Conservation (phyloP, 1,140 invertebrate species). For the Nasonia longicornis region DNA sequence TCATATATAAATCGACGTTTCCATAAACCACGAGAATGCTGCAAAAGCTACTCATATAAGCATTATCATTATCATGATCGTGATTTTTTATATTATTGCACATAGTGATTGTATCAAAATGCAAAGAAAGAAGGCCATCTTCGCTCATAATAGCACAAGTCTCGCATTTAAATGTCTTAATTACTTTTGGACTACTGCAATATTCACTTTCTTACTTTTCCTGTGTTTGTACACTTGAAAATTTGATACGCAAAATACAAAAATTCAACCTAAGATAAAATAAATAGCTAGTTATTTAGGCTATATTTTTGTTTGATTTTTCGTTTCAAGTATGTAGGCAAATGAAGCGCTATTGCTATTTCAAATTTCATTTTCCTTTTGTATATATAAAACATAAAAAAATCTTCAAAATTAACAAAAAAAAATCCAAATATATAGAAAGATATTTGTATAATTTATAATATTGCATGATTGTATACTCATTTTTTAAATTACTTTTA, state of each 20-base stretch:
- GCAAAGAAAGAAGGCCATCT: conserved; percentile 20
- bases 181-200: background rate
- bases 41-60: background rate
- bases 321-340: background rate
- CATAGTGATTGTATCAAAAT: conserved; percentile 12
- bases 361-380: background rate
- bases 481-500: background rate
- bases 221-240: background rate
- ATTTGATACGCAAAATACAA: background rate
- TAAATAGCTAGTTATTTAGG: background rate
- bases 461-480: background rate
- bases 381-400: background rate
- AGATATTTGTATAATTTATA: background rate
- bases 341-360: background rate
- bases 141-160: background rate
- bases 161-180: background rate
- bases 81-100: conserved; percentile 28
- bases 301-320: conserved; percentile 1
- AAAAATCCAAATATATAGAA: background rate
- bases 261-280: background rate
- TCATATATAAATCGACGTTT: conserved; percentile 2
- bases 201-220: conserved; percentile 18
- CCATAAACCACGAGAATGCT: background rate
- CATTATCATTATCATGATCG: background rate
- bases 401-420: background rate